A percentile compares a stretch with the other conserved stretches of the same genome.
phyloP scores from a whole-genome alignment of 2,888 invertebrate species.

The Tinea pellionella region DNA sequence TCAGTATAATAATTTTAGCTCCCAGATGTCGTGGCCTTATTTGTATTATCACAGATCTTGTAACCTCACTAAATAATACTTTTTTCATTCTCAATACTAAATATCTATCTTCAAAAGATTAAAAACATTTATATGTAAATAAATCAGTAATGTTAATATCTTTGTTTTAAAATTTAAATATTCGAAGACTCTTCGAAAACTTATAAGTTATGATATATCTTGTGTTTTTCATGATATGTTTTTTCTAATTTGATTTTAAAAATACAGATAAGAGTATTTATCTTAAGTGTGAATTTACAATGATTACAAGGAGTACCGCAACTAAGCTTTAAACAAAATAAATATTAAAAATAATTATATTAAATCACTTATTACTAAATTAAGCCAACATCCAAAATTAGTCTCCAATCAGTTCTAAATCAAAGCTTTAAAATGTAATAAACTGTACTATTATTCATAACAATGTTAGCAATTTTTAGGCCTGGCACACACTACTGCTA shows the following conservation, averaged over 20 bases:
- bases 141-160: slow-evolving; percentile 11
- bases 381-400: slow-evolving; percentile 39
- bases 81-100: slow-evolving; percentile 27
- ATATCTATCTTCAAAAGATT: slow-evolving; percentile 10
- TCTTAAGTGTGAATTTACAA: neutral
- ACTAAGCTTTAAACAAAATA: slow-evolving; percentile 29
- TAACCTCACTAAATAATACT: slow-evolving; percentile 60
- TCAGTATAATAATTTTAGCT: slow-evolving; percentile 37
- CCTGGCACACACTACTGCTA: neutral
- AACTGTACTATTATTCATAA: slow-evolving; percentile 8
- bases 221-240: slow-evolving; percentile 16
- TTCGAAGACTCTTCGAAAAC: neutral
- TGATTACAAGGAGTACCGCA: slow-evolving; percentile 35
- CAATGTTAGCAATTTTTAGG: neutral
- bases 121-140: slow-evolving; percentile 13
- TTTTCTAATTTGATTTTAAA: slow-evolving; percentile 9
- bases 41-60: slow-evolving; percentile 59
- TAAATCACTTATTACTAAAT: slow-evolving; percentile 35
- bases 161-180: neutral
- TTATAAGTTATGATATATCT: slow-evolving; percentile 1
- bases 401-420: slow-evolving; percentile 53
- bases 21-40: slow-evolving; percentile 57
- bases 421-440: slow-evolving; percentile 51
- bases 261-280: slow-evolving; percentile 5
- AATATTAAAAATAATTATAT: slow-evolving; percentile 8